phyloP scores from a whole-genome alignment of 2,888 invertebrate genomes.

The Theretra japonica region DNA sequence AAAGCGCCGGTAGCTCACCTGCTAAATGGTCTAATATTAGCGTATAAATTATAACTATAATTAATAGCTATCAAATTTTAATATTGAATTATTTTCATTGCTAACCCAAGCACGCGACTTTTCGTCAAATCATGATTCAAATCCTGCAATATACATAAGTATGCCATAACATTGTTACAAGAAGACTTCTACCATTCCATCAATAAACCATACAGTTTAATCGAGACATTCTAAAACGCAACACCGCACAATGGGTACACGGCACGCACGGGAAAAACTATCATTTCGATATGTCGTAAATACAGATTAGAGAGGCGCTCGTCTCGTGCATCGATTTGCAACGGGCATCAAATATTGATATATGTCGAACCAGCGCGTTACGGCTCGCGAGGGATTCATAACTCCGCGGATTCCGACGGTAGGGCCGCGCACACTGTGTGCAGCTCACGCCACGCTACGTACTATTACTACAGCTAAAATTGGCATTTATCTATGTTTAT shows the following conservation, averaged over 20 bases:
- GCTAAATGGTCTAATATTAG: too few species aligned
- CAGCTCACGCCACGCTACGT: neutral
- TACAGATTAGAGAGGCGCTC: slow-evolving; percentile 60
- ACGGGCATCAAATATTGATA: slow-evolving; percentile 78
- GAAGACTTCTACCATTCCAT: too few species aligned
- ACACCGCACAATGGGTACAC: slow-evolving; percentile 3
- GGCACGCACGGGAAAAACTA: slow-evolving; percentile 31
- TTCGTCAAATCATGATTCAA: too few species aligned
- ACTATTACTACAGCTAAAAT: too few species aligned
- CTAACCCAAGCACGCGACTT: too few species aligned
- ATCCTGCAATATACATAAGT: too few species aligned
- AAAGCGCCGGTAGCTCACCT: too few species aligned
- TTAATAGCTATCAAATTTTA: too few species aligned
- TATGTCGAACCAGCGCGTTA: slow-evolving; percentile 52
- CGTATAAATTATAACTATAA: too few species aligned
- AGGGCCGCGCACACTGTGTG: neutral
- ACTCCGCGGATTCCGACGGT: slow-evolving; percentile 51
- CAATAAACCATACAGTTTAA: neutral
- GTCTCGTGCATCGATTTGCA: slow-evolving; percentile 69
- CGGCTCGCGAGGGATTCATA: slow-evolving; percentile 70
- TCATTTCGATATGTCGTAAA: slow-evolving; percentile 52
- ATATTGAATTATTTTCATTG: too few species aligned
- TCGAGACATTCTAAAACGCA: slow-evolving; percentile 8
- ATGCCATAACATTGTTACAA: neutral
- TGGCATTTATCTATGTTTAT: too few species aligned